phyloP scores from a whole-genome alignment of 2,113 vertebrate genomes.

The Baryphthengus martii region DNA sequence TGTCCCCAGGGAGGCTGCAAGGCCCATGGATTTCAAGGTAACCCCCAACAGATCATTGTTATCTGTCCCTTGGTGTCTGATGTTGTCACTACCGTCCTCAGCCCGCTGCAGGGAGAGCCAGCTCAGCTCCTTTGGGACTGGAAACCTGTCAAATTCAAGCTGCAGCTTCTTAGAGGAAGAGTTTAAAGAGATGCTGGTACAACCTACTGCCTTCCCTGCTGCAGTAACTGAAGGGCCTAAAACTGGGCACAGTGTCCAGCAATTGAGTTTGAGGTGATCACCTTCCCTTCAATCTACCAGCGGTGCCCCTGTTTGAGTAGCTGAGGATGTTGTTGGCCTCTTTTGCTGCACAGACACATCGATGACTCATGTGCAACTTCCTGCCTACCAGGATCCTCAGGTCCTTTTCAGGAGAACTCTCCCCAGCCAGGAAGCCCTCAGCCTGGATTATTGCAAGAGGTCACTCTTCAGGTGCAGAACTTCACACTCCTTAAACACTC shows the following conservation, averaged over 20 bases:
- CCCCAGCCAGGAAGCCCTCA: not conserved
- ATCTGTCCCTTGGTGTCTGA: not conserved
- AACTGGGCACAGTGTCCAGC: not conserved
- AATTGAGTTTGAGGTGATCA: not conserved
- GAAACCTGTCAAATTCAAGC: not conserved
- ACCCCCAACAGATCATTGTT: not conserved
- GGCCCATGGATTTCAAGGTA: not conserved
- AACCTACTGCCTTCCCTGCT: not conserved
- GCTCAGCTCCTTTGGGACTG: not conserved
- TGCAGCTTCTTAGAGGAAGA: not conserved
- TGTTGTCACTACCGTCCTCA: not conserved
- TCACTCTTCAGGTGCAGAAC: not conserved
- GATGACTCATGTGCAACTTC: not conserved
- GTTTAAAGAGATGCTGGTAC: not conserved
- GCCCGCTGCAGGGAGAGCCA: not conserved
- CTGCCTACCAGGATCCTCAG: not conserved
- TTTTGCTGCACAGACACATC: fast-evolving
- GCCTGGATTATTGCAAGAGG: not conserved
- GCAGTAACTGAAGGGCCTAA: not conserved
- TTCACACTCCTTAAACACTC: not conserved
- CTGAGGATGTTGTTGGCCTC: not conserved
- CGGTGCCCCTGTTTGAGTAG: not conserved
- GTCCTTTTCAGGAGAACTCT: not conserved
- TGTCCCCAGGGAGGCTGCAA: not conserved
- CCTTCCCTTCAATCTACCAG: not conserved